Conservation (phyloP, 2,113 vertebrate species). For the Canis aureus region DNA sequence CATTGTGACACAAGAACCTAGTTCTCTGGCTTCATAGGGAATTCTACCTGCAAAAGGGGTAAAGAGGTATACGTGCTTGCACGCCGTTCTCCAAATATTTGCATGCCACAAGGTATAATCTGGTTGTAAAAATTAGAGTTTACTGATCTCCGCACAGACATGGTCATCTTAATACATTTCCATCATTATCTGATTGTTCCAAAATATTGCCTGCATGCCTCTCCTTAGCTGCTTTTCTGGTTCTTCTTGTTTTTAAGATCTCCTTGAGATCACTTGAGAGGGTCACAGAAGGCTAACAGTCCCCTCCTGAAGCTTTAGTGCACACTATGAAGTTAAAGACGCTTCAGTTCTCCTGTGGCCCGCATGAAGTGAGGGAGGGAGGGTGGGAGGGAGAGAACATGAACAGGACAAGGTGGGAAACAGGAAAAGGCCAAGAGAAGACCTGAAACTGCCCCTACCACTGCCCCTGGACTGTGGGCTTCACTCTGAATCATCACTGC, state of each 20-base stretch:
- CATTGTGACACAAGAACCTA: too few relatives aligned
- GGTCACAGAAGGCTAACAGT: not conserved
- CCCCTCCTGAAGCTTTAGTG: not conserved
- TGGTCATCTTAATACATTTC: not conserved
- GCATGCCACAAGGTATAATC: not conserved
- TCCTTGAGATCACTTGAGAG: not conserved
- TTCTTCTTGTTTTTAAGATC: not conserved
- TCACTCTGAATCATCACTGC: not conserved
- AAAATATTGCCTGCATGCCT: not conserved
- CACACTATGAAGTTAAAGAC: not conserved
- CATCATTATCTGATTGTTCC: not conserved
- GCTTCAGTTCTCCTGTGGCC: not conserved
- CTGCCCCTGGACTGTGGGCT: rapidly evolving
- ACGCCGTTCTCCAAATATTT: not conserved
- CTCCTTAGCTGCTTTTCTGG: not conserved
- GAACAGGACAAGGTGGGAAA: too few relatives aligned
- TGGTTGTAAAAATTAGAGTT: not conserved
- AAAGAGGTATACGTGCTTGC: not conserved
- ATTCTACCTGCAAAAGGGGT: not conserved
- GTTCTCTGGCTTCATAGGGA: too few relatives aligned
- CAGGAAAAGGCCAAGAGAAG: not conserved
- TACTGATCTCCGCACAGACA: not conserved
- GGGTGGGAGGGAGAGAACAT: not conserved
- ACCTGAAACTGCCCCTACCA: rapidly evolving
- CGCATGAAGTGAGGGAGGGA: not conserved